Conservation (phyloP, 2,113 vertebrate genomes). For the Peromyscus maniculatus region DNA sequence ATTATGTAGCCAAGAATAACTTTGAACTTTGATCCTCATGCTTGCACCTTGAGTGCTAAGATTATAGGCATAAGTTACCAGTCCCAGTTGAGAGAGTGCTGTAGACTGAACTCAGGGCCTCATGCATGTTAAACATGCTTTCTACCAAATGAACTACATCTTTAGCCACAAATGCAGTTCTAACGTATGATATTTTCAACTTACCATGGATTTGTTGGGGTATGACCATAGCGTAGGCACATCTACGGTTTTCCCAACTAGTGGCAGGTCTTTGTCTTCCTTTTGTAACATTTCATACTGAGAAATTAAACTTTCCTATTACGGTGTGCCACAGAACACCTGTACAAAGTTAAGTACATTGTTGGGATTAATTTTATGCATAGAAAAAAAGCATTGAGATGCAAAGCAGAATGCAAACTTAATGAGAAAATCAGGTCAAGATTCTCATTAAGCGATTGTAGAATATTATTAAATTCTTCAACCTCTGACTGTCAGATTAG, state of each 20-base stretch:
- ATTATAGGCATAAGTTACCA: too few relatives aligned
- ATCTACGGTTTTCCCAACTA: neutral
- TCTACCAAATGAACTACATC: neutral
- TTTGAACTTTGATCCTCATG: neutral
- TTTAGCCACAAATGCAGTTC: neutral
- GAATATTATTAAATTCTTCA: constrained; percentile 44
- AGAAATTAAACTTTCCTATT: neutral
- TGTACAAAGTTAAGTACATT: neutral
- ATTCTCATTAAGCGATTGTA: constrained; percentile 27
- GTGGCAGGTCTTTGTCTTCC: neutral
- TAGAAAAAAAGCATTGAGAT: constrained; percentile 4
- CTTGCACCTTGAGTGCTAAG: neutral
- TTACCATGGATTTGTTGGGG: neutral
- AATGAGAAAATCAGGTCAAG: constrained; percentile 47
- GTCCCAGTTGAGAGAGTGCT: neutral
- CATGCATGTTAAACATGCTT: neutral
- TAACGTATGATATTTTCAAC: neutral
- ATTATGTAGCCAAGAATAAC: neutral
- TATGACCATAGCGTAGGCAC: neutral
- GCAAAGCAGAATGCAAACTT: neutral
- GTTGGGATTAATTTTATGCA: neutral
- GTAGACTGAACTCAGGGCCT: neutral
- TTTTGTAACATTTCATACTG: neutral
- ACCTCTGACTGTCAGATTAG: neutral
- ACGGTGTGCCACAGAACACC: neutral